Percentiles rank a stretch among this genome's conserved stretches.
Conservation (phyloP, 2,113 vertebrate species). For the Petroica traversi region DNA sequence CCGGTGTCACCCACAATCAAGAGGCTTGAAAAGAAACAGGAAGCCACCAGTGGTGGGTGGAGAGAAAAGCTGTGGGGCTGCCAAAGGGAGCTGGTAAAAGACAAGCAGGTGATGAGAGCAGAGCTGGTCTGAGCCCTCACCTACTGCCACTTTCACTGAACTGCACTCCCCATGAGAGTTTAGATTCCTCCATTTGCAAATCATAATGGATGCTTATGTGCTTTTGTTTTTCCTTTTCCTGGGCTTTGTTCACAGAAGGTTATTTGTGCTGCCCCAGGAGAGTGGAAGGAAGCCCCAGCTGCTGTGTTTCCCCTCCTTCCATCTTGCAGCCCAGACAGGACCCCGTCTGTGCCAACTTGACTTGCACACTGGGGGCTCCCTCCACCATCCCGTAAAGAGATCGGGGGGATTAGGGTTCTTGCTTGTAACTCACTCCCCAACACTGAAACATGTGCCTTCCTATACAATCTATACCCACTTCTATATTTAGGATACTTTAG, state of each 20-base stretch:
- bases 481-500: neutral
- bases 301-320: neutral
- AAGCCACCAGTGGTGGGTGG: rapidly evolving
- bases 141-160: rapidly evolving
- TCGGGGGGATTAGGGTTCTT: neutral
- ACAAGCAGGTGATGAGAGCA: rapidly evolving
- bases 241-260: neutral
- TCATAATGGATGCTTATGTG: rapidly evolving
- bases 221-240: neutral
- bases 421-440: rapidly evolving
- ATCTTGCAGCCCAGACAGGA: neutral
- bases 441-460: neutral
- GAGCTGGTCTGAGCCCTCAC: neutral
- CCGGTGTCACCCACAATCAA: neutral
- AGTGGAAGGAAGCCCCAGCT: neutral
- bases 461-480: neutral
- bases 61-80: neutral
- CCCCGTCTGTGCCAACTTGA: neutral
- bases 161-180: neutral
- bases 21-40: constrained; percentile 2
- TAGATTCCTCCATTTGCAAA: neutral
- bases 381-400: neutral
- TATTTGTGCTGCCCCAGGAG: neutral
- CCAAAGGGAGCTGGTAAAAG: neutral
- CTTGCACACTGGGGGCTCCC: neutral